phyloP scores from a whole-genome alignment of 2,888 invertebrate species.

The Calephelis perditalis region DNA sequence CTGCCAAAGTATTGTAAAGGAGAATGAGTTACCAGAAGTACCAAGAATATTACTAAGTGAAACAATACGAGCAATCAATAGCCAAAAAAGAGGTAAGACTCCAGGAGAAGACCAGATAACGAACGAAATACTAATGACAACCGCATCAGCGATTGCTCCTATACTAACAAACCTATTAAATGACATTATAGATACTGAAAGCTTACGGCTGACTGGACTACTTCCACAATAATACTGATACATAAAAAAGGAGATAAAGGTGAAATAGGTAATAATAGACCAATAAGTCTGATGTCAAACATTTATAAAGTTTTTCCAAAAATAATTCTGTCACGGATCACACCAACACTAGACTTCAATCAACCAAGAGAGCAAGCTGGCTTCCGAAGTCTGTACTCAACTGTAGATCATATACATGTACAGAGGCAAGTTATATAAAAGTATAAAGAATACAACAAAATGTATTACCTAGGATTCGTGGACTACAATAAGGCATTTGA shows the following conservation, averaged over 20 bases:
- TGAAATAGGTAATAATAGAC: no score
- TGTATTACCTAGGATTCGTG: slow-evolving; percentile 26
- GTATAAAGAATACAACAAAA: slow-evolving; percentile 27
- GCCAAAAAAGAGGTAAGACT: slow-evolving; percentile 9
- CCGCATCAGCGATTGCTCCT: neutral
- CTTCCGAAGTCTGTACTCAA: neutral
- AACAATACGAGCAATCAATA: slow-evolving; percentile 6
- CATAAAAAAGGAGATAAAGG: neutral
- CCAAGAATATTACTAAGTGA: slow-evolving; percentile 13
- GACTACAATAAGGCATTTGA: slow-evolving; percentile 33
- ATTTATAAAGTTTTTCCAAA: no score
- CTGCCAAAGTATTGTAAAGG: neutral
- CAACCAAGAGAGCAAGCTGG: slow-evolving; percentile 28
- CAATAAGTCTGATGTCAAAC: no score
- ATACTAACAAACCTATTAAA: slow-evolving; percentile 13
- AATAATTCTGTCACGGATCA: slow-evolving; percentile 20
- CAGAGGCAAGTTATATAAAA: slow-evolving; percentile 24
- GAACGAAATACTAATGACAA: slow-evolving; percentile 16
- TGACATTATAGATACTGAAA: slow-evolving; percentile 19
- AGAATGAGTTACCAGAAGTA: slow-evolving; percentile 9
- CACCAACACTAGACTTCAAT: slow-evolving; percentile 19
- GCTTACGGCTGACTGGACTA: slow-evolving; percentile 17
- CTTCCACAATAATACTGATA: slow-evolving; percentile 20
- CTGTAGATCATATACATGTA: neutral
- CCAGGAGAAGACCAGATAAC: slow-evolving; percentile 13